Evolutionary conservation across 2,888 invertebrate species (phyloP), one percentile per base, ranked within the genome.

Genomic region (Phrixothrix hirtus): DNA sequence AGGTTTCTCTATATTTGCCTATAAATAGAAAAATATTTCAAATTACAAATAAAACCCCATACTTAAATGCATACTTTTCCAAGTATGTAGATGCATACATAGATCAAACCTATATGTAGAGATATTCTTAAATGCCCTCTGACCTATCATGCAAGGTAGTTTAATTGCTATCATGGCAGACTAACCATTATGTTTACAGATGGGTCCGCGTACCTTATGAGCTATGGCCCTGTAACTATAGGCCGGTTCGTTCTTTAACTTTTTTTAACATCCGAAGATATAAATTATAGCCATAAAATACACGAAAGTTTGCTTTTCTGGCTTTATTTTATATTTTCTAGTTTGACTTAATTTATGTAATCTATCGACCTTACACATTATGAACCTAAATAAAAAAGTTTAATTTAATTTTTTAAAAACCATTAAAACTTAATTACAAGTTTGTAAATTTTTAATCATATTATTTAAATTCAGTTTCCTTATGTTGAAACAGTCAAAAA

Each of bases 1-100:
- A 0, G 92, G 92, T 16, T 84, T 84, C 54, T 88, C 85, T 58
- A 91, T 81, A 6, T 89, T 85, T 5, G 91, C 89, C 84, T 86
- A 75, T 4, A 78, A 77, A 26, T 38, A 27, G 14, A 16, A 34
- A 34, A 14, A 34, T 30, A 47, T n/a, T n/a, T n/a, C n/a, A n/a
- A n/a, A n/a, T n/a, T n/a, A n/a, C n/a, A n/a, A n/a, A n/a, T n/a
- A n/a, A n/a, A n/a, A n/a, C n/a, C n/a, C n/a, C n/a, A n/a, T n/a
- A n/a, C n/a, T n/a, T n/a, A n/a, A n/a, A n/a, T n/a, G n/a, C n/a
- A n/a, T n/a, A n/a, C n/a, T n/a, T n/a, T n/a, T n/a, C n/a, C n/a
- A n/a, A n/a, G n/a, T n/a, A n/a, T n/a, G n/a, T n/a, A n/a, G n/a
- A n/a, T n/a, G n/a, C n/a, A n/a, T n/a, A n/a, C n/a, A n/a, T n/a